A percentile compares a stretch with the other conserved stretches of the same genome.
phyloP scores from a whole-genome alignment of 2,797 vertebrate genomes.

The Meriones psammophilus region DNA sequence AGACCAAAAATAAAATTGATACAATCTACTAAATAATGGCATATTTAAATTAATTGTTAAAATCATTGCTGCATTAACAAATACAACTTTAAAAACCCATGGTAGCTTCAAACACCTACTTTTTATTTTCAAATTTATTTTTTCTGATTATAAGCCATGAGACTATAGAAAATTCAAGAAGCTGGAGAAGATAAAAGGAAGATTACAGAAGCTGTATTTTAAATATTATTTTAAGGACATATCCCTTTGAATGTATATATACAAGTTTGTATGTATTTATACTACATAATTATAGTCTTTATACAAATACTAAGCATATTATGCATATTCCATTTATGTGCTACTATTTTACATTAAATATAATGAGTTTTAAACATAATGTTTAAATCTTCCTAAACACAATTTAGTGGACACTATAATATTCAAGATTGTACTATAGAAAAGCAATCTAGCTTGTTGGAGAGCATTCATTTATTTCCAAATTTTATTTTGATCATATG shows the following conservation, averaged over 20 bases:
- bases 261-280: background rate
- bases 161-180: background rate
- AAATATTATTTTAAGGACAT: constrained; percentile 35
- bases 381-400: background rate
- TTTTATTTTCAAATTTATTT: constrained; percentile 39
- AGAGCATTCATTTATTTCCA: background rate
- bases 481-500: constrained; percentile 18
- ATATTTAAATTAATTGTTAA: constrained; percentile 61
- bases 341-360: background rate
- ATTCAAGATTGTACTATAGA: constrained; percentile 1
- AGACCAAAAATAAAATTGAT: constrained; percentile 52
- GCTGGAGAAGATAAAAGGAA: background rate
- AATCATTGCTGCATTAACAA: constrained; percentile 42
- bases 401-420: background rate
- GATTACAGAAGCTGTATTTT: constrained; percentile 20
- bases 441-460: constrained; percentile 32
- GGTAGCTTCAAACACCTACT: background rate
- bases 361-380: background rate
- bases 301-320: background rate
- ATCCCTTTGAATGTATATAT: background rate
- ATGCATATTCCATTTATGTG: background rate
- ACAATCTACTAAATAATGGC: constrained; percentile 40
- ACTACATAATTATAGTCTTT: background rate
- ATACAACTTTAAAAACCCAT: constrained; percentile 43
- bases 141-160: constrained; percentile 44